Percentiles rank a stretch among this genome's conserved stretches.
phyloP scores from a whole-genome alignment of 1,140 invertebrate species.

The Lithobius niger region DNA sequence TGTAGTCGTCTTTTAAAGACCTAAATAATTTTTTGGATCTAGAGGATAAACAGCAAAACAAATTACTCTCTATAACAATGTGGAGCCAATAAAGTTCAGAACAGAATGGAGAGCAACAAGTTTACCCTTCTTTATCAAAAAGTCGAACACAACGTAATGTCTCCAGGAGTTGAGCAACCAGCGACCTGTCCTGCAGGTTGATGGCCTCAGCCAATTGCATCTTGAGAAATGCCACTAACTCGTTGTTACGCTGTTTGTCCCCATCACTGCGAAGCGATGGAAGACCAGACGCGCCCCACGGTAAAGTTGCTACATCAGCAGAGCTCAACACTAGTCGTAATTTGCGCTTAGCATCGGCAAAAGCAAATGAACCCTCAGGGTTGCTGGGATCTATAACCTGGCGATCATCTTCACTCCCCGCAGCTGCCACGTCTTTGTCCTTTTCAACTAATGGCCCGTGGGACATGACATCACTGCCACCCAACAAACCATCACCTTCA shows the following conservation, averaged over 20 bases:
- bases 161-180: constrained; percentile 75
- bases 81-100: constrained; percentile 11
- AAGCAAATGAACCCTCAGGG: constrained; percentile 47
- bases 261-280: not conserved
- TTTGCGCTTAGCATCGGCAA: constrained; percentile 81
- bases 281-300: not conserved
- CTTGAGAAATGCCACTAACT: constrained; percentile 54
- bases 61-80: too few species aligned
- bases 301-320: constrained; percentile 42
- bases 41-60: too few species aligned
- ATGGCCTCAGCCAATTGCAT: constrained; percentile 76
- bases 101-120: constrained; percentile 12
- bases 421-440: constrained; percentile 12
- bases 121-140: constrained; percentile 53
- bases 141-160: constrained; percentile 63
- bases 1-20: constrained; percentile 66
- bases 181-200: constrained; percentile 62
- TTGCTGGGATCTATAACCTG: constrained; percentile 47
- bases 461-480: not conserved
- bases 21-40: constrained; percentile 59
- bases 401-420: constrained; percentile 36
- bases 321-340: constrained; percentile 79
- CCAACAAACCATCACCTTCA: not conserved
- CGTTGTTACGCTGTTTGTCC: constrained; percentile 31
- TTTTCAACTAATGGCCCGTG: constrained; percentile 14